phyloP scores from a whole-genome alignment of 2,797 vertebrate species.

The Pangasius macronema region DNA sequence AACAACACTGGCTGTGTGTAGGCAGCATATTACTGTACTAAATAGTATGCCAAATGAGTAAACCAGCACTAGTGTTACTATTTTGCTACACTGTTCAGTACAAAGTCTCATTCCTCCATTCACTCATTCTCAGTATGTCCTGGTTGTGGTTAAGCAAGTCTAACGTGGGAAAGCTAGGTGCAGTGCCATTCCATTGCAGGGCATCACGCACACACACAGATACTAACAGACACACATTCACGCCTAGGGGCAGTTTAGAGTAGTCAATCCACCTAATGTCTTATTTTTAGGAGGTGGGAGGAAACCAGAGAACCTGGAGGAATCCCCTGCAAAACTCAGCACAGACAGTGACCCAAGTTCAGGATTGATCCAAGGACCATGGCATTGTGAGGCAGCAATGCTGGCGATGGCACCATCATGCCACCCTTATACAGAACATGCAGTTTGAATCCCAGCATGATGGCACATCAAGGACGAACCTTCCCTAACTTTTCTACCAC shows the following conservation, averaged over 20 bases:
- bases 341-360: neutral
- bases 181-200: neutral
- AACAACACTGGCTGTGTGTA: neutral
- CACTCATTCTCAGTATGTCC: neutral
- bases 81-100: neutral
- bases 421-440: neutral
- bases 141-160: neutral
- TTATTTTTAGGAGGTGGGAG: neutral
- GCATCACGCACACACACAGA: neutral
- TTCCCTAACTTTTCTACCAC: neutral
- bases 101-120: neutral
- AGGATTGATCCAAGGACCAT: neutral
- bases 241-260: neutral
- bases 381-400: neutral
- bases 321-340: neutral
- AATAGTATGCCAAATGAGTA: neutral
- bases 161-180: neutral
- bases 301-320: neutral
- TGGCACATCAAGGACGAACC: neutral
- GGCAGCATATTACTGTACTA: neutral
- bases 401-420: neutral
- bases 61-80: neutral
- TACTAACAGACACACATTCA: neutral
- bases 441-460: neutral
- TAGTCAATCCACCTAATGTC: neutral